Conservation (phyloP, 2,888 invertebrate species). For the Drosophila planitibia region DNA sequence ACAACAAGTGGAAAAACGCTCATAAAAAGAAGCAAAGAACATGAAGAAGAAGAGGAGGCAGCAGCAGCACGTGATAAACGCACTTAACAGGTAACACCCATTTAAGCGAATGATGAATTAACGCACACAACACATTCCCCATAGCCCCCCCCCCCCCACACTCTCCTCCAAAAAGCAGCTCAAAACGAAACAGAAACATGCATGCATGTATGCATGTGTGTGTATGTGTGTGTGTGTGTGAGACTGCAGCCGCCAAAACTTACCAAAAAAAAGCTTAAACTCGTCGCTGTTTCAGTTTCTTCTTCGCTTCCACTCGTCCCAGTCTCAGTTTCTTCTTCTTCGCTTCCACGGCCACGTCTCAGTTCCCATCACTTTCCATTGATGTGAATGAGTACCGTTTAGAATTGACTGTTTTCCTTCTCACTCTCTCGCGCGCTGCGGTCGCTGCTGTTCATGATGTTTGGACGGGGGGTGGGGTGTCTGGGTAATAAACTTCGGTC, state of each 20-base stretch:
- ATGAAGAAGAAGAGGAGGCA: slow-evolving; percentile 23
- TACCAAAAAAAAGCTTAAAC: slow-evolving; percentile 41
- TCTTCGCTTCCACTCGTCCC: neutral
- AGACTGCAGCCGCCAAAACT: slow-evolving; percentile 35
- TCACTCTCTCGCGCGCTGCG: slow-evolving; percentile 19
- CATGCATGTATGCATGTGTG: neutral
- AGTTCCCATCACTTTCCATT: slow-evolving; percentile 6
- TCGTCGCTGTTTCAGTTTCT: neutral
- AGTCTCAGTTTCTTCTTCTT: neutral
- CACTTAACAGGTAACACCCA: slow-evolving; percentile 83
- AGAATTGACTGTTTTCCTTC: slow-evolving; percentile 51
- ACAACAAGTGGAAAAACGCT: slow-evolving; percentile 34
- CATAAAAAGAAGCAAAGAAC: slow-evolving; percentile 50
- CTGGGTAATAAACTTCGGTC: slow-evolving; percentile 71
- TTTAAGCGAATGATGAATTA: slow-evolving; percentile 76
- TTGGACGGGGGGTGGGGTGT: neutral
- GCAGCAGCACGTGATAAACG: slow-evolving; percentile 80
- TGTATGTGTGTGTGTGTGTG: neutral
- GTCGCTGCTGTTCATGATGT: neutral
- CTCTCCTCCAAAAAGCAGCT: neutral
- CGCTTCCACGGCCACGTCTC: neutral
- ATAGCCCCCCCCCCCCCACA: accelerated
- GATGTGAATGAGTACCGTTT: slow-evolving; percentile 66
- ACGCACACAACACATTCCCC: slow-evolving; percentile 28
- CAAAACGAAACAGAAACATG: slow-evolving; percentile 19